Evolutionary conservation across 2,113 vertebrate species (phyloP).

Genomic region (Corythornis madagascariensis): DNA sequence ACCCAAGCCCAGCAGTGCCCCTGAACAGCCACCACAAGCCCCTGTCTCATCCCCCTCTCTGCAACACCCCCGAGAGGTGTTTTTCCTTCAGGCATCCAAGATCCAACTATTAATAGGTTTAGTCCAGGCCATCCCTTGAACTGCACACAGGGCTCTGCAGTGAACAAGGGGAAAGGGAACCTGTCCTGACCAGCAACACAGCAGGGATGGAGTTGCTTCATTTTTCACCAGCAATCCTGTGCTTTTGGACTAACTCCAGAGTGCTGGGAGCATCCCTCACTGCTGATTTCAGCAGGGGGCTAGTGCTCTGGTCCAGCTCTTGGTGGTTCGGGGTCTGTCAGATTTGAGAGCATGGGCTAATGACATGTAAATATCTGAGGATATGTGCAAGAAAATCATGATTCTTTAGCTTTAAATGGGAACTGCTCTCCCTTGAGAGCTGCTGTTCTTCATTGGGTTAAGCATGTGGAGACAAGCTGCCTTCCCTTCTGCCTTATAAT

Average conservation of each 20-base stretch:
- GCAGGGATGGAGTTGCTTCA: not conserved
- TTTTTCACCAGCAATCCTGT: not conserved
- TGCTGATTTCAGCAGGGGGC: not conserved
- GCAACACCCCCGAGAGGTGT: not conserved
- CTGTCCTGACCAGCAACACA: not conserved
- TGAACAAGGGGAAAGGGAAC: not conserved
- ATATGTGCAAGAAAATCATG: conserved; percentile 41
- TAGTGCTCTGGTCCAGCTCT: not conserved
- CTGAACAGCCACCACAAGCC: not conserved
- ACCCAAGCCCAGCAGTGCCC: not conserved
- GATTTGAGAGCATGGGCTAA: conserved; percentile 20
- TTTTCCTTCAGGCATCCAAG: not conserved
- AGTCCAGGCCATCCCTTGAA: not conserved
- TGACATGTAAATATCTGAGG: conserved; percentile 35
- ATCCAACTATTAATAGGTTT: not conserved
- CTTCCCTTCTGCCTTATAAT: not conserved
- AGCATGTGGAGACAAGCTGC: conserved; percentile 12
- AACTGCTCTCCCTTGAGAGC: conserved; percentile 6
- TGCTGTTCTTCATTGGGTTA: conserved; percentile 25
- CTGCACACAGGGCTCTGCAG: not conserved
- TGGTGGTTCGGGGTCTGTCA: not conserved
- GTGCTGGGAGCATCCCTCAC: not conserved
- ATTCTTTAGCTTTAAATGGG: conserved; percentile 29
- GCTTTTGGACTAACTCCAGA: not conserved
- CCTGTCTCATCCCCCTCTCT: not conserved